Evolutionary conservation across 2,113 vertebrate species (phyloP), one percentile per base, ranked within the genome.

Genomic region (Hylia prasina): DNA sequence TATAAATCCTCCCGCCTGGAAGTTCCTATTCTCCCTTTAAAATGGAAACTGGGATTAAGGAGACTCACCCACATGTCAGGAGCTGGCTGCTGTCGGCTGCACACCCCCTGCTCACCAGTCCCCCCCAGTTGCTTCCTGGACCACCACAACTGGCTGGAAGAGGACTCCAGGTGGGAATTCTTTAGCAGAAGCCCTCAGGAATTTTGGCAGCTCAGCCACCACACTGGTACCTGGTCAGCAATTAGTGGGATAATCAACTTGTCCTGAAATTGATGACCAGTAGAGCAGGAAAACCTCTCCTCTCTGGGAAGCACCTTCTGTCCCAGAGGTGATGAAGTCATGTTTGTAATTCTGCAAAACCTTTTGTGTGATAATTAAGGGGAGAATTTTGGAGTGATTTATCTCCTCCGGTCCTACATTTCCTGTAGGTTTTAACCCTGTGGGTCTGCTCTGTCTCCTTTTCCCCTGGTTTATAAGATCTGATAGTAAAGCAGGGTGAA

Each of bases 1-100:
- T 66, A 47, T 75, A 94, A 97, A 95, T 94, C 82, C 85, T 92
- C 65, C 76, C 39, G 57, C 33, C 66, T 91, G 53, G 65, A 93
- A 89, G 82, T 79, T 89, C 68, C 72, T 68, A 3, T 68, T 90
- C 56, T 81, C 60, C 33, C 3, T 87, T 76, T 21, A 68, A 94
- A 90, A 65, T 42, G 40, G 44, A 51, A 95, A 64, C 71, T 66
- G 3, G n/a, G 76, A 56, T 89, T 88, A 56, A 58, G 11, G 44
- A 53, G 72, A 11, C 60, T 86, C 51, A 44, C 20, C 8, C 1
- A 13, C 4, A 0, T 1, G 2, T 13, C 33, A 42, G 47, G 71
- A 90, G 66, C 54, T n/a, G 33, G 33, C 12, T 20, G 17, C 22
- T 28, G 14, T 2, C 3, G 75, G 7, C 44, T 19, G 14, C n/a